Percentiles rank a stretch among this genome's conserved stretches.
These are phyloP conservation scores for Nothocercus julius DNA, from an alignment of 2,113 vertebrate species.

Conservation along the genomic window DNA sequence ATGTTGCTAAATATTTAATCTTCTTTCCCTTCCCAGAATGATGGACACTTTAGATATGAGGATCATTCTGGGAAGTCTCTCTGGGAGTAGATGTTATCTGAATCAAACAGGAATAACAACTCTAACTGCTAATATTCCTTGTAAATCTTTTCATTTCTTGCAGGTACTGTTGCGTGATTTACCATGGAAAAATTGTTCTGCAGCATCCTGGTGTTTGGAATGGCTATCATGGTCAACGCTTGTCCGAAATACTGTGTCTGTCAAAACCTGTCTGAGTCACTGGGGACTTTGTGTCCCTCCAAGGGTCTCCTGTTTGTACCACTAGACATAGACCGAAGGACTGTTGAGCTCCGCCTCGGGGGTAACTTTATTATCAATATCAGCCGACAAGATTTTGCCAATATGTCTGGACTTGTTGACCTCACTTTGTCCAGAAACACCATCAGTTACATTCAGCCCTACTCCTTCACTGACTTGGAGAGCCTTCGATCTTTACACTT, in stretches of 20 bases:
- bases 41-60: background rate
- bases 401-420: slow-evolving; percentile 97
- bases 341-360: slow-evolving; percentile 94
- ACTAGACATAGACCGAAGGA: slow-evolving; percentile 90
- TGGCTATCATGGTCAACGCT: slow-evolving; percentile 86
- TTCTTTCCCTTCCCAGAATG: background rate
- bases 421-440: slow-evolving; percentile 96
- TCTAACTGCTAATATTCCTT: background rate
- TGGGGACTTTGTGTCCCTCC: slow-evolving; percentile 95
- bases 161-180: slow-evolving; percentile 84
- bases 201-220: slow-evolving; percentile 93
- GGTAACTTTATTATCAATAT: slow-evolving; percentile 97
- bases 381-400: slow-evolving; percentile 92
- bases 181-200: slow-evolving; percentile 97
- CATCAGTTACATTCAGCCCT: slow-evolving; percentile 93
- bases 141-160: slow-evolving; percentile 45
- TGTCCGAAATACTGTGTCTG: slow-evolving; percentile 99
- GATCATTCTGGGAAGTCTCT: background rate
- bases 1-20: background rate
- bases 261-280: slow-evolving; percentile 97
- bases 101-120: background rate
- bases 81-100: background rate
- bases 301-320: slow-evolving; percentile 98
- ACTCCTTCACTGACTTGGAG: slow-evolving; percentile 94
- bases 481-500: slow-evolving; percentile 94